Percentiles rank a stretch among this genome's conserved stretches.
These are phyloP conservation scores for Plestiodon gilberti DNA, from an alignment of 2,113 vertebrate genomes.

Conservation along the genomic window DNA sequence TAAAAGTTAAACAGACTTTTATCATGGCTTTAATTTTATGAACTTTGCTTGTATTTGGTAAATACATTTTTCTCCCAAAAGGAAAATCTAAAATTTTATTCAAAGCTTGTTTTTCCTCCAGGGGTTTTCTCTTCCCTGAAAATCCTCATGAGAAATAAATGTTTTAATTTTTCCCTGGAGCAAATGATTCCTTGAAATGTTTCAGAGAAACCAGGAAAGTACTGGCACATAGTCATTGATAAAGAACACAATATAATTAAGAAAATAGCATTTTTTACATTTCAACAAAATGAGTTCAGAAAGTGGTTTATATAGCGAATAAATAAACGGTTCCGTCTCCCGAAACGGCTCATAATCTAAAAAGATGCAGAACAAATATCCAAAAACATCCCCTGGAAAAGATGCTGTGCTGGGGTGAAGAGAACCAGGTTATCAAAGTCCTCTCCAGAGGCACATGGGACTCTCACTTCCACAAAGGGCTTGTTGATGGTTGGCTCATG, in stretches of 20 bases:
- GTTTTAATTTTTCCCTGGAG: background rate
- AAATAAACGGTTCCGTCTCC: too few species aligned
- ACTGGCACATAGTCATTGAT: background rate
- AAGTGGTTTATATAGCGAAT: too few species aligned
- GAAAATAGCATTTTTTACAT: accelerated
- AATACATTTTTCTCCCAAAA: conserved; percentile 28
- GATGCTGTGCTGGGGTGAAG: too few species aligned
- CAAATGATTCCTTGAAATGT: background rate
- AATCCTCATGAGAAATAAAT: background rate
- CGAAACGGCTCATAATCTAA: too few species aligned
- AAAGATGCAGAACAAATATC: too few species aligned
- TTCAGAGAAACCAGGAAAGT: background rate
- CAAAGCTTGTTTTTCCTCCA: background rate
- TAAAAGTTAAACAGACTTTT: conserved; percentile 14
- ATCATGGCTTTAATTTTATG: conserved; percentile 8
- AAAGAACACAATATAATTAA: background rate
- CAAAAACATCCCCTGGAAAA: too few species aligned
- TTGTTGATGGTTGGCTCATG: too few species aligned
- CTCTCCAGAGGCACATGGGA: too few species aligned
- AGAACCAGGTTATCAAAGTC: too few species aligned
- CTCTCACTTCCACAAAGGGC: too few species aligned
- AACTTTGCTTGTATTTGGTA: conserved; percentile 17
- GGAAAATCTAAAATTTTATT: background rate
- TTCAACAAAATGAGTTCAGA: too few species aligned
- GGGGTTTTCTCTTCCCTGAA: background rate